Conservation (phyloP, 1,140 invertebrate species). For the Diorhabda carinulata region DNA sequence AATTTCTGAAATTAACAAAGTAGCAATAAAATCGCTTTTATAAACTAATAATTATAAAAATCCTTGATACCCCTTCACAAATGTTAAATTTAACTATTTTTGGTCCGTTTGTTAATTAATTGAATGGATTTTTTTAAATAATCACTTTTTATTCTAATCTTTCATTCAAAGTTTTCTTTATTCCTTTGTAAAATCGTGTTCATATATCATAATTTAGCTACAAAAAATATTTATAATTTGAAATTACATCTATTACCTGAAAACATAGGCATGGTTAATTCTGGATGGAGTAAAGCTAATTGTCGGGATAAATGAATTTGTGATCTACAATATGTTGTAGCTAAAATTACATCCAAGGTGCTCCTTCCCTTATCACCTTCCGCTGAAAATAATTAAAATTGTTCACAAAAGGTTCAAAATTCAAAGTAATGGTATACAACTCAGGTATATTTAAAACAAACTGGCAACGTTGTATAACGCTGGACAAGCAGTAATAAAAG, state of each 20-base stretch:
- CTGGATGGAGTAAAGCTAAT: slow-evolving; percentile 88
- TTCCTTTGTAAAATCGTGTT: no score
- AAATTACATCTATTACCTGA: slow-evolving; percentile 65
- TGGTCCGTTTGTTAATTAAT: background rate
- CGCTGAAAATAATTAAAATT: slow-evolving; percentile 30
- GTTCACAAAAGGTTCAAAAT: no score
- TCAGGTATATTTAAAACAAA: no score
- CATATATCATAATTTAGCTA: background rate
- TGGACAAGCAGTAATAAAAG: no score
- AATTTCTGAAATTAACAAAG: slow-evolving; percentile 69
- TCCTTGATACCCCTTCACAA: no score
- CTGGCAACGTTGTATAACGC: no score
- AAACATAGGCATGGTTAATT: slow-evolving; percentile 98
- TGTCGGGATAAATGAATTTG: slow-evolving; percentile 90
- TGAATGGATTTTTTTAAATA: background rate
- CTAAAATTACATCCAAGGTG: slow-evolving; percentile 77
- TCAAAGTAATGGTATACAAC: no score
- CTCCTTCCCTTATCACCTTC: slow-evolving; percentile 63
- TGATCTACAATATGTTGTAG: slow-evolving; percentile 83
- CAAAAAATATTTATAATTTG: slow-evolving; percentile 9
- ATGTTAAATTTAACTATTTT: no score
- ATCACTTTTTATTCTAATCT: background rate
- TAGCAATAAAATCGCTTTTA: no score
- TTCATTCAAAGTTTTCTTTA: no score
- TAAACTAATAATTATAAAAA: no score